A percentile compares a stretch with the other conserved stretches of the same genome.
These are phyloP conservation scores for Bubalus kerabau DNA, from an alignment of 2,113 vertebrate species.

Conservation along the genomic window DNA sequence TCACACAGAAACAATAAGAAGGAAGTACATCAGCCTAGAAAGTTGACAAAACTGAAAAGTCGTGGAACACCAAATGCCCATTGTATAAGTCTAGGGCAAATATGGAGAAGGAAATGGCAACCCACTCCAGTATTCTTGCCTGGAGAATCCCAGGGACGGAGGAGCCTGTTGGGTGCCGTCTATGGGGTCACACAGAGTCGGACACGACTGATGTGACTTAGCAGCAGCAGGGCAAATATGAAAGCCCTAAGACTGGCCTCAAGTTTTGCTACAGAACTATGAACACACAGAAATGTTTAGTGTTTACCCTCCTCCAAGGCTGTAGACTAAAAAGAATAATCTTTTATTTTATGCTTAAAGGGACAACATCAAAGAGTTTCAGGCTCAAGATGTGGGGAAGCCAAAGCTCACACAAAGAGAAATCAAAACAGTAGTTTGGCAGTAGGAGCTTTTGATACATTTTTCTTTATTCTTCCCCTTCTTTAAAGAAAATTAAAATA, in stretches of 20 bases:
- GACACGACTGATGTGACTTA: too few relatives aligned
- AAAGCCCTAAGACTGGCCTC: not conserved
- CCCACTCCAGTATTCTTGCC: too few relatives aligned
- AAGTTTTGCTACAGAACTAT: slow-evolving; percentile 20
- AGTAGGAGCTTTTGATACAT: slow-evolving; percentile 26
- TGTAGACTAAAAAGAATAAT: slow-evolving; percentile 53
- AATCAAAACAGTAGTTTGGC: slow-evolving; percentile 52
- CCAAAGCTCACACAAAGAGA: slow-evolving; percentile 32
- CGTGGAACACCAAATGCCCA: not conserved
- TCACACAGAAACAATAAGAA: not conserved
- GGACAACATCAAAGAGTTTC: slow-evolving; percentile 51
- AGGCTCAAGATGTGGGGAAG: slow-evolving; percentile 24
- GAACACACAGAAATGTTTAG: slow-evolving; percentile 34
- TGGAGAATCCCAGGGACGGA: too few relatives aligned
- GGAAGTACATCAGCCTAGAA: not conserved
- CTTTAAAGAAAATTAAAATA: slow-evolving; percentile 56
- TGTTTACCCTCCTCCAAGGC: slow-evolving; percentile 2
- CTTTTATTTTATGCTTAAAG: slow-evolving; percentile 54
- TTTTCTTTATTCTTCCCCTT: slow-evolving; percentile 7
- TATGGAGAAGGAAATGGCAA: not conserved
- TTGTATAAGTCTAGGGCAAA: not conserved
- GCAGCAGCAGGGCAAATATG: not conserved
- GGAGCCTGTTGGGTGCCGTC: too few relatives aligned
- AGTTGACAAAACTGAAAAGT: not conserved
- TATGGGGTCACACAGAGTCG: too few relatives aligned